phyloP scores from a whole-genome alignment of 2,797 vertebrate species.

The Micrastur ruficollis region DNA sequence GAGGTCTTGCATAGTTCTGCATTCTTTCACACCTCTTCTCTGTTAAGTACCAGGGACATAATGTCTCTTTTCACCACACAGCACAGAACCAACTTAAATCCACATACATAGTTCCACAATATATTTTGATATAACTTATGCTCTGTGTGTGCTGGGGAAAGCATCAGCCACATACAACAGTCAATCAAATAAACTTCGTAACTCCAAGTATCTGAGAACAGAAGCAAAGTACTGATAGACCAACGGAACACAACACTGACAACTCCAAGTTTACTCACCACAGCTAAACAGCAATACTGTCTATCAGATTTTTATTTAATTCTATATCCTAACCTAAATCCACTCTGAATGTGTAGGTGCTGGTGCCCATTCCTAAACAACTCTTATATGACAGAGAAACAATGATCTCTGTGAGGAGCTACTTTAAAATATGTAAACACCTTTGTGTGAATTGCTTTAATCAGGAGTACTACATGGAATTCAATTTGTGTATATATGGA shows the following conservation, averaged over 20 bases:
- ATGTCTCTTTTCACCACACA: background rate
- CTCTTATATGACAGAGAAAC: background rate
- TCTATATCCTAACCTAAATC: background rate
- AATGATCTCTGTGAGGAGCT: background rate
- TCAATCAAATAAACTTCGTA: background rate
- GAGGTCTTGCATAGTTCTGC: background rate
- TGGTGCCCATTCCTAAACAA: background rate
- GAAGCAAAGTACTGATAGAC: background rate
- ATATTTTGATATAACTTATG: background rate
- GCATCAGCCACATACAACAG: background rate
- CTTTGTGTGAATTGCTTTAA: background rate
- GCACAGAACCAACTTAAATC: background rate
- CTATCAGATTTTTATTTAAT: background rate
- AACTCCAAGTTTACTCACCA: background rate
- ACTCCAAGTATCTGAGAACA: background rate
- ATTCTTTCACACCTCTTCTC: background rate
- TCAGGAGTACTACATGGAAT: accelerated
- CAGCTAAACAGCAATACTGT: background rate
- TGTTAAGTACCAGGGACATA: background rate
- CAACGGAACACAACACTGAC: background rate
- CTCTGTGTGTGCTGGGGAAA: background rate
- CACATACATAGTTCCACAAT: background rate
- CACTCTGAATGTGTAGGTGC: background rate
- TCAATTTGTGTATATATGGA: background rate
- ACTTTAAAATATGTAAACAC: background rate